These are phyloP conservation scores for Chelonus formosanus DNA, from an alignment of 2,888 invertebrate species.

Conservation along the genomic window DNA sequence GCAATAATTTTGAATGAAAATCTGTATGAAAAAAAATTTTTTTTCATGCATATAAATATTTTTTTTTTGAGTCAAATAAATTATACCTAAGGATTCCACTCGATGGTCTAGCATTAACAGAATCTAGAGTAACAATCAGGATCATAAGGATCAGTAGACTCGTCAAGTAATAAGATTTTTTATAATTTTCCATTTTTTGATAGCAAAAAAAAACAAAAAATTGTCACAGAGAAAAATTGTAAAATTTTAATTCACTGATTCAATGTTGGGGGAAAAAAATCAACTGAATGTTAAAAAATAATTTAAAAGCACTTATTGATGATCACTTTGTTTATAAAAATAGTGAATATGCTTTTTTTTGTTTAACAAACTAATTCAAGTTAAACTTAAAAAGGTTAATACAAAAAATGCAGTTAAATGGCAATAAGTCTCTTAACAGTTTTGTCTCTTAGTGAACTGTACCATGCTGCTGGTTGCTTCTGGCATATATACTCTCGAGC, in stretches of 20 bases:
- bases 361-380: no score
- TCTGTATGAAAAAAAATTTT: no score
- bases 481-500: slow-evolving; percentile 59
- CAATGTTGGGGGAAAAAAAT: not conserved
- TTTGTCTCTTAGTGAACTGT: slow-evolving; percentile 61
- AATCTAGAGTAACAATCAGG: slow-evolving; percentile 44
- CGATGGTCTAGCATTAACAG: slow-evolving; percentile 48
- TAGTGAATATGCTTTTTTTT: no score
- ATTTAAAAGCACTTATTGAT: no score
- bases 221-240: not conserved
- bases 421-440: slow-evolving; percentile 46
- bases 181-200: slow-evolving; percentile 16
- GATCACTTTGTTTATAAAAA: no score
- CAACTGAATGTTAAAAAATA: no score
- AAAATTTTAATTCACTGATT: not conserved
- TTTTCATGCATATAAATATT: no score
- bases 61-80: no score
- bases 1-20: no score
- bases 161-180: slow-evolving; percentile 35
- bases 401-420: not conserved
- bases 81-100: slow-evolving; percentile 40
- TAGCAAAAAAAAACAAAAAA: not conserved
- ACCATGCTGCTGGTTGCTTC: slow-evolving; percentile 56
- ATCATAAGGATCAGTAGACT: slow-evolving; percentile 41
- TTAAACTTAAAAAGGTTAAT: no score